Conservation (phyloP, 2,888 invertebrate species). For the Folsomia candida region DNA sequence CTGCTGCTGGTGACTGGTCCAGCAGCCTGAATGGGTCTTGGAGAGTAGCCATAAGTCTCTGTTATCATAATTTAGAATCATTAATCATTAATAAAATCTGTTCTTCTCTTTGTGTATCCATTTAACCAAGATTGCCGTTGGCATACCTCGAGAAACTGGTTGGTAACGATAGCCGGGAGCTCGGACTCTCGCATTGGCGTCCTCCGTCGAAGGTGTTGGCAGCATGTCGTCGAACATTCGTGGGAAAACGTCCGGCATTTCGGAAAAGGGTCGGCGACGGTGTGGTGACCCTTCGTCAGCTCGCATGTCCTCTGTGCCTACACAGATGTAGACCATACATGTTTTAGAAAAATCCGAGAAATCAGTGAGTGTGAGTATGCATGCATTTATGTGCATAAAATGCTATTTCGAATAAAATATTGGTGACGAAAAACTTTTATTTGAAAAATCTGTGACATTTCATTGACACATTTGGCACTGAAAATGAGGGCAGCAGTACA, state of each 20-base stretch:
- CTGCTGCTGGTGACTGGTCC: slow-evolving; percentile 62
- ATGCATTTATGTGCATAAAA: background rate
- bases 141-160: slow-evolving; percentile 71
- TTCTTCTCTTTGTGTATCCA: no score
- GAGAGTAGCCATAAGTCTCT: slow-evolving; percentile 85
- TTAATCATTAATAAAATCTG: no score
- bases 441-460: background rate
- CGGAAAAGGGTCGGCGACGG: slow-evolving; percentile 57
- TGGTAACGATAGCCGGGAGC: slow-evolving; percentile 87
- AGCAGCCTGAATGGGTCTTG: slow-evolving; percentile 74
- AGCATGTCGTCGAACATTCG: slow-evolving; percentile 62
- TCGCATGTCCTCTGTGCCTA: slow-evolving; percentile 88
- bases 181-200: slow-evolving; percentile 63
- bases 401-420: background rate
- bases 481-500: background rate
- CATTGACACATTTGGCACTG: slow-evolving; percentile 2
- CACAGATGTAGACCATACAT: background rate
- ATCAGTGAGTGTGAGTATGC: background rate
- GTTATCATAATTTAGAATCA: background rate
- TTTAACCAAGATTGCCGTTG: no score
- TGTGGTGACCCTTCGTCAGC: slow-evolving; percentile 68
- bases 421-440: background rate
- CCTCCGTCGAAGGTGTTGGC: slow-evolving; percentile 71
- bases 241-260: slow-evolving; percentile 43
- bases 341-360: background rate